A percentile compares a stretch with the other conserved stretches of the same genome.
phyloP scores from a whole-genome alignment of 2,797 vertebrate genomes.

The Arctocebus calabarensis region DNA sequence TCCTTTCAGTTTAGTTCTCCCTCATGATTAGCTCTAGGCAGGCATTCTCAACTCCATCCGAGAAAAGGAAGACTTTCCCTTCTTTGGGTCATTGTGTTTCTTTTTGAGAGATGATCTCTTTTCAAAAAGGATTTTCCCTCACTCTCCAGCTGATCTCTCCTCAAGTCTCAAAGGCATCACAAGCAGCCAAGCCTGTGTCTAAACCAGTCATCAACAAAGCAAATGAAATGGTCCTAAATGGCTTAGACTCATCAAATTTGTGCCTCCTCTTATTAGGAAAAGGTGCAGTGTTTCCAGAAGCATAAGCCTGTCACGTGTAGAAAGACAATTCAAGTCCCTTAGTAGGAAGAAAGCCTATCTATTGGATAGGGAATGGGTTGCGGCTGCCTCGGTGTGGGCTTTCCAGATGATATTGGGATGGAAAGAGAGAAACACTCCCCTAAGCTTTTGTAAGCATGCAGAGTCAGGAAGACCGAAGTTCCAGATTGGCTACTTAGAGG shows the following conservation, averaged over 20 bases:
- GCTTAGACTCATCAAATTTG: not conserved
- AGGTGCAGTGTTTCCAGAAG: not conserved
- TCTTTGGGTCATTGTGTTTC: not conserved
- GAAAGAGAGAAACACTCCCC: not conserved
- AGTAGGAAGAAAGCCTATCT: not conserved
- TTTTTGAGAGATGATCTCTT: not conserved
- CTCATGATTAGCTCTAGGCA: not conserved
- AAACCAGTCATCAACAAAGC: not conserved
- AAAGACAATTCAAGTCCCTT: not conserved
- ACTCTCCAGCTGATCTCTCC: not conserved
- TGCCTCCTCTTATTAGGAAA: not conserved
- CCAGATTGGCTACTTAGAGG: not conserved
- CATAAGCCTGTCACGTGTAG: not conserved
- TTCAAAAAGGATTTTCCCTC: not conserved
- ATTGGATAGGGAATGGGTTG: not conserved
- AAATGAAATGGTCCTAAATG: not conserved
- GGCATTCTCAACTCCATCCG: not conserved
- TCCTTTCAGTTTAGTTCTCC: not conserved
- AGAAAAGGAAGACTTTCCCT: not conserved
- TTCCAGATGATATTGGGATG: not conserved
- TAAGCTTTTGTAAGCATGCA: rapidly evolving
- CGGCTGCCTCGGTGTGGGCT: not conserved
- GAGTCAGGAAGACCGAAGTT: not conserved
- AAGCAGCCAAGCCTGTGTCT: not conserved
- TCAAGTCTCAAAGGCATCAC: not conserved